A percentile compares a stretch with the other conserved stretches of the same genome.
Evolutionary conservation across 2,888 invertebrate genomes (phyloP).

Genomic region (Sepiola atlantica): DNA sequence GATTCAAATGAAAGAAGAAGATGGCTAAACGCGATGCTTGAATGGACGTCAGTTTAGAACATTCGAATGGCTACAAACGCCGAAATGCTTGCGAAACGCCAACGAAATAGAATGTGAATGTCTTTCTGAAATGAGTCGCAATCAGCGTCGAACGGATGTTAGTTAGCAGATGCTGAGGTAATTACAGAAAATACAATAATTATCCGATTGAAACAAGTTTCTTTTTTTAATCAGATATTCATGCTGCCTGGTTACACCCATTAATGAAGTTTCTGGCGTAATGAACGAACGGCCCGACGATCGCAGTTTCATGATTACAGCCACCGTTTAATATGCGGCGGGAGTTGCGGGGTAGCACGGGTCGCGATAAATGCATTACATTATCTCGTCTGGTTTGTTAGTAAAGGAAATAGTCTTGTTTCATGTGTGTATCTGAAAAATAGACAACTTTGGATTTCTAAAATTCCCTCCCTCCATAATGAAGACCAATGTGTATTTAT

Average conservation of each 20-base stretch:
- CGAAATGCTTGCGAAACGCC: no score
- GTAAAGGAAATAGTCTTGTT: neutral
- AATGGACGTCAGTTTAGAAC: no score
- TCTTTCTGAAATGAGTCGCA: neutral
- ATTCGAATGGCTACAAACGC: no score
- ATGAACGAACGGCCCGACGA: conserved; percentile 8
- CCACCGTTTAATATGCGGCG: neutral
- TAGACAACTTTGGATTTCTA: neutral
- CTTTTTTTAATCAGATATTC: neutral
- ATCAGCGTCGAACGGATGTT: conserved; percentile 2
- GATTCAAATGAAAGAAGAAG: no score
- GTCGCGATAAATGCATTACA: neutral
- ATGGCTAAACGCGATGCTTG: no score
- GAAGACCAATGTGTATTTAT: no score
- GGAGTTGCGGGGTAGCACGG: neutral
- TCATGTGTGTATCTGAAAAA: neutral
- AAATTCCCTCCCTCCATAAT: no score
- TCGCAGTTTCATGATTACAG: neutral
- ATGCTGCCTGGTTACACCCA: neutral
- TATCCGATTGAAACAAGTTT: neutral
- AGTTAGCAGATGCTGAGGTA: conserved; percentile 13
- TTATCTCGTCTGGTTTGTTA: neutral
- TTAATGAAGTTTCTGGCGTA: neutral
- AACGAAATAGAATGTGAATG: neutral
- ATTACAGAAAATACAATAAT: conserved; percentile 20